Base-by-base conservation (phyloP, 2,797 vertebrate species). In the Lagothrix lagotricha region DNA sequence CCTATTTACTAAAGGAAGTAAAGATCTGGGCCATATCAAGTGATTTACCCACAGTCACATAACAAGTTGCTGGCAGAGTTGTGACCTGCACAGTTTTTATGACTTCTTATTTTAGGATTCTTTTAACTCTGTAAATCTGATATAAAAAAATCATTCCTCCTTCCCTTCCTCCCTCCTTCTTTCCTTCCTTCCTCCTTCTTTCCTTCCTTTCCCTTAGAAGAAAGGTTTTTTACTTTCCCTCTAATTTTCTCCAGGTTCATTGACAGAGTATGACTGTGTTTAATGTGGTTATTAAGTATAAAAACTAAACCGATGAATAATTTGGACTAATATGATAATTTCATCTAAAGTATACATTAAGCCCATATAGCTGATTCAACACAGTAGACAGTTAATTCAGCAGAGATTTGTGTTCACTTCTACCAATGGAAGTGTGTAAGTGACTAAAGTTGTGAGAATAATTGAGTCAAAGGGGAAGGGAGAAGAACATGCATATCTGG, bases 321-420 rank as follows among this genome's bases (percentile, higher is more conserved):
- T 93, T 92, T 96, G 39, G 94, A 36, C 61, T 92, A 93, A 83
- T 83, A 90, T 28, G 95, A 76, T 82, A 81, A 89, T 96, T 81
- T 28, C 7, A 94, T 52, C 57, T 90, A 57, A 94, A 90, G 26
- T 77, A 12, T 85, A 81, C 4, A 72, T 57, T 82, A 93, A 64
- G 58, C 39, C 72, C 26, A 96, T 28, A 89, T 30, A 90, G 95
- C 28, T 79, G 52, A 83, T 80, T 89, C 52, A 95, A 89, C 14
- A 97, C 58, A 96, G 92, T 84, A 72, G 70, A 76, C 15, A 64
- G 17, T 33, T 89, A 92, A 90, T 83, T 92, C 52, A 80, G 41
- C 26, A 95, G 44, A 94, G 36, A 80, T 58, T 46, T 81, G 26
- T 70, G 48, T 80, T 97, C 54, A 87, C 95, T 91, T 95, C 58